Percentiles rank a stretch among this genome's conserved stretches.
Evolutionary conservation across 2,797 vertebrate species (phyloP).

Genomic region (Otolemur crassicaudatus): DNA sequence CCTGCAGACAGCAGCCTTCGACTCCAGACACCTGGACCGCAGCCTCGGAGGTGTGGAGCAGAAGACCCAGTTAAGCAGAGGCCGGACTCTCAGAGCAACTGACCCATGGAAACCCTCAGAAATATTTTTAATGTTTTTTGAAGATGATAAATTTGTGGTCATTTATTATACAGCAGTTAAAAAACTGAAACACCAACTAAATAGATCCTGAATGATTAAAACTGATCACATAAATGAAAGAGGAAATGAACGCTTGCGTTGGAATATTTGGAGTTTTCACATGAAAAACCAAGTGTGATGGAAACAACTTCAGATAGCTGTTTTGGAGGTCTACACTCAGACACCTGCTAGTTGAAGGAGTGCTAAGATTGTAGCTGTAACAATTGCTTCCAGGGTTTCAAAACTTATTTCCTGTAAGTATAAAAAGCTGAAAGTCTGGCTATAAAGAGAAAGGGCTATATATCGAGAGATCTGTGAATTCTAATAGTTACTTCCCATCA

Average conservation of each 20-base stretch:
- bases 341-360: neutral
- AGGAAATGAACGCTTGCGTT: neutral
- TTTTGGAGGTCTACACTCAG: neutral
- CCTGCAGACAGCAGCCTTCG: neutral
- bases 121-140: neutral
- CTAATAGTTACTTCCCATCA: neutral
- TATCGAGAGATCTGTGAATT: neutral
- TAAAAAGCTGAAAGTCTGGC: neutral
- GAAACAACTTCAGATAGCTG: neutral
- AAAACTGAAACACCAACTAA: neutral
- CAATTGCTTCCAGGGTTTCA: neutral
- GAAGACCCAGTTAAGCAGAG: neutral
- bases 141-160: neutral
- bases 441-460: neutral
- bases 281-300: neutral
- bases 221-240: constrained; percentile 22
- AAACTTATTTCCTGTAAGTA: neutral
- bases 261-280: constrained; percentile 18
- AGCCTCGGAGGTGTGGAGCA: neutral
- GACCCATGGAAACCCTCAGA: neutral
- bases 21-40: neutral
- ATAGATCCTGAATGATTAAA: neutral
- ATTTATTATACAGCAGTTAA: neutral
- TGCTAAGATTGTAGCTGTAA: neutral
- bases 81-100: neutral